Base-by-base conservation (phyloP, 2,797 vertebrate species). In the Gila robusta region DNA sequence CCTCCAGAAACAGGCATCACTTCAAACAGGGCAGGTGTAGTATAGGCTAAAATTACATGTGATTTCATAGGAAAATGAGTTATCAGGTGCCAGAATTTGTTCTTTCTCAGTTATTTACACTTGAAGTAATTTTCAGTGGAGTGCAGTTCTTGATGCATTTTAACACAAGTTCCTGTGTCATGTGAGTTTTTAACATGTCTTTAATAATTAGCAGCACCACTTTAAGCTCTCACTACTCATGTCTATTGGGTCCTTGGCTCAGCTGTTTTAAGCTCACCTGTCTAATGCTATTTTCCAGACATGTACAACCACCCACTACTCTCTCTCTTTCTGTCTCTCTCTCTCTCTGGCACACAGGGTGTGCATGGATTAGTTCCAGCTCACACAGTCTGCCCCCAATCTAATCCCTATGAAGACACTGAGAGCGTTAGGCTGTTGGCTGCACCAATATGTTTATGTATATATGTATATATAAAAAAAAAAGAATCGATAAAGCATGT, bases 211-310 rank as follows among this genome's bases (percentile, higher is more conserved):
- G 32, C 74, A 41, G 32, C 74, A 41, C 5, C 2, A 3, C 10
- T 79, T 85, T 49, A 84, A 80, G 41, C 41, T 83, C 70, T 83
- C 54, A 16, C 54, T 83, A 35, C 69, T 74, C 26, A 12, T 74
- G 69, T 74, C 74, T 52, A 56, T 54, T 77, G 73, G 32, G 49
- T 59, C 44, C 32, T 66, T 73, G 39, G 56, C 28, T 81, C 69
- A 52, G 78, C 44, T 80, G 69, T 80, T 79, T 73, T 73, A 86
- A 86, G 69, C 41, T 81, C 59, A 86, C 78, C 78, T 86, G 84
- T 86, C 84, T 74, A 64, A 86, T 81, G 56, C 84, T 54, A 81
- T 86, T 73, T 80, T 73, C 54, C 32, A 86, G 84, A 86, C 78
- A 81, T 81, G 69, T 74, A 86, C 35, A 86, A 32, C 69, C 84